Conservation (phyloP, 2,113 vertebrate species). For the Perognathus longimembris region DNA sequence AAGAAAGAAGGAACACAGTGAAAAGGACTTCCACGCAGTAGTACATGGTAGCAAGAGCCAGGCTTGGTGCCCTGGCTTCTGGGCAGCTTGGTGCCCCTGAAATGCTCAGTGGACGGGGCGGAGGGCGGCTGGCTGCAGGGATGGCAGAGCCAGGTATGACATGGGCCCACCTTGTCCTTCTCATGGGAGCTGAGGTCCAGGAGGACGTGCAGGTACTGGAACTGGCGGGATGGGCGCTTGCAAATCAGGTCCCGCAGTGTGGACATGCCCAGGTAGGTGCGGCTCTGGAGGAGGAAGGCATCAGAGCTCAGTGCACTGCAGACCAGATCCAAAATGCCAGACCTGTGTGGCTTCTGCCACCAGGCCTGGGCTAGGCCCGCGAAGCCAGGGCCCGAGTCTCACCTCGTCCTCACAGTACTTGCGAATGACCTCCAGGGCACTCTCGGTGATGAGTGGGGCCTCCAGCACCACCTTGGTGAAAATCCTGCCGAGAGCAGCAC, state of each 20-base stretch:
- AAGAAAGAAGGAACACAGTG: neutral
- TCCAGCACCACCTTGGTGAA: constrained; percentile 97
- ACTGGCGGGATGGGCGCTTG: constrained; percentile 94
- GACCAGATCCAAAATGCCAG: neutral
- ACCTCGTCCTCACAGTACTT: constrained; percentile 98
- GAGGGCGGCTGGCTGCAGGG: constrained; percentile 74
- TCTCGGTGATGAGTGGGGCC: constrained; percentile 94
- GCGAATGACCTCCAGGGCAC: constrained; percentile 94
- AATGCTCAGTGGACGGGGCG: neutral
- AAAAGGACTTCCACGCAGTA: fast-evolving
- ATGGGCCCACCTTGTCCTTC: constrained; percentile 92
- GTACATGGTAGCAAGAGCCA: neutral
- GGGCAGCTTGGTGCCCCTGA: neutral
- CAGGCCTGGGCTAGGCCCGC: neutral
- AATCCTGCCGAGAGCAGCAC: constrained; percentile 83
- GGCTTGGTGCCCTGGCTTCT: neutral
- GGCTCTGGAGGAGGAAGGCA: constrained; percentile 86
- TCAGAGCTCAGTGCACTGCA: neutral
- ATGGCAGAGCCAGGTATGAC: neutral
- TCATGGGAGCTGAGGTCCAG: constrained; percentile 97
- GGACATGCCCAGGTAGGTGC: constrained; percentile 95
- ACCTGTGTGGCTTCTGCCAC: too few species aligned
- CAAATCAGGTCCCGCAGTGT: constrained; percentile 95
- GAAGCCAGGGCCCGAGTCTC: neutral
- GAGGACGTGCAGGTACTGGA: constrained; percentile 96